Base-by-base conservation (phyloP, 1,140 invertebrate genomes). In the Parasteatoda tepidariorum region DNA sequence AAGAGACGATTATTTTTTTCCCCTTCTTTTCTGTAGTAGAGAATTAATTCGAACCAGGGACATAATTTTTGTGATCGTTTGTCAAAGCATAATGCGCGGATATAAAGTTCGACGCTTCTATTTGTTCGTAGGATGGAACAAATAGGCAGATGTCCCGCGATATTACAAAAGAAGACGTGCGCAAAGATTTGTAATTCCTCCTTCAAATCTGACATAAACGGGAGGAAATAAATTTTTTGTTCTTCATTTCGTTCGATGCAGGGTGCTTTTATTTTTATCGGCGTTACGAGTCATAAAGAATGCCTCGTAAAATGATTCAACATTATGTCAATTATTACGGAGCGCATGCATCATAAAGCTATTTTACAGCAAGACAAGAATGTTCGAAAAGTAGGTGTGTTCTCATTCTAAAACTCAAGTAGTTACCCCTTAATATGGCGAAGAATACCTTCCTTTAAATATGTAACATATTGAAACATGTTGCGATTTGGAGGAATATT, bases 301-400 rank as follows among this genome's bases (percentile, higher is more conserved):
- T 24, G 18, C 30, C 54, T 73, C 48, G 54, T 73, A 73, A 73
- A 57, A 59, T 24, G 70, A 33, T 73, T 34, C 18, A 31, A 28
- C 33, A 68, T 67, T 15, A 67, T 33, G 70, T 73, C 70, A 73
- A 73, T 73, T 73, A 73, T 26, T 73, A 11, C 34, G 11, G 38
- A 28, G 34, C 33, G 70, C 70, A 48, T 73, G 54, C 59, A 57
- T 73, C 54, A 73, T 71, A 73, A 7, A 3, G 48, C 11, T 57
- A 30, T 48, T 48, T 48, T 70, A 48, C 28, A 24, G 30, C 18
- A 15, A 26, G 59, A 24, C 11, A n/a, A n/a, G n/a, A n/a, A n/a
- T n/a, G n/a, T n/a, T n/a, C n/a, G n/a, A n/a, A n/a, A n/a, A n/a
- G n/a, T n/a, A n/a, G n/a, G n/a, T n/a, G n/a, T n/a, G n/a, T n/a